phyloP scores from a whole-genome alignment of 1,140 invertebrate species.

The Vanessa tameamea region DNA sequence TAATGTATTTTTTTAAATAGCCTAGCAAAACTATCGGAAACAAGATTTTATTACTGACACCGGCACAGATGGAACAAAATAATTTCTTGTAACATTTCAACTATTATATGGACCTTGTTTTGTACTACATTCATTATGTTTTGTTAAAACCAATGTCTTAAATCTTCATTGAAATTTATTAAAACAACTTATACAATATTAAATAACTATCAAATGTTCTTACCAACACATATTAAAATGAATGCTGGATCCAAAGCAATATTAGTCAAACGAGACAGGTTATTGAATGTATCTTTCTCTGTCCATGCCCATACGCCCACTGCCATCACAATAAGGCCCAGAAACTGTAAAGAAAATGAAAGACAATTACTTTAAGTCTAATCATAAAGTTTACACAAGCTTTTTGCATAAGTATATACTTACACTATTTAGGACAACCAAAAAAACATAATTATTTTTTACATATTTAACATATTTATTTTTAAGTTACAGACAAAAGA shows the following conservation, averaged over 20 bases:
- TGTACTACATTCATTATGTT: no score
- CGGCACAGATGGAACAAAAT: no score
- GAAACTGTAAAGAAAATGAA: constrained; percentile 84
- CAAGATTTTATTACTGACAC: no score
- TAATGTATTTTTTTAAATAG: no score
- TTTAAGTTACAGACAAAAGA: background rate
- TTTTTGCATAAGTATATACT: background rate
- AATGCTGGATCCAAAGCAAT: constrained; percentile 97
- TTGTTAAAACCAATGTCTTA: no score
- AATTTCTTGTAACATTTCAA: no score
- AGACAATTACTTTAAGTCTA: background rate
- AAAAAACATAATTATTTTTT: background rate
- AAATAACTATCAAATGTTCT: constrained; percentile 53
- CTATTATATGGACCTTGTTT: no score
- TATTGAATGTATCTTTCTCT: constrained; percentile 98
- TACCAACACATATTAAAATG: constrained; percentile 94
- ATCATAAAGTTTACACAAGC: no score
- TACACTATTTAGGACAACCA: background rate
- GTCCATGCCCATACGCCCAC: constrained; percentile 98
- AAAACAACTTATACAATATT: background rate
- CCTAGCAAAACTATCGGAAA: no score
- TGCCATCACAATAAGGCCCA: constrained; percentile 91
- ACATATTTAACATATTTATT: background rate
- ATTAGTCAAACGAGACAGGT: constrained; percentile 92
- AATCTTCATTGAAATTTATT: background rate